Evolutionary conservation across 2,797 vertebrate genomes (phyloP), one percentile per base, ranked within the genome.

Genomic region (Cirrhinus molitorella): DNA sequence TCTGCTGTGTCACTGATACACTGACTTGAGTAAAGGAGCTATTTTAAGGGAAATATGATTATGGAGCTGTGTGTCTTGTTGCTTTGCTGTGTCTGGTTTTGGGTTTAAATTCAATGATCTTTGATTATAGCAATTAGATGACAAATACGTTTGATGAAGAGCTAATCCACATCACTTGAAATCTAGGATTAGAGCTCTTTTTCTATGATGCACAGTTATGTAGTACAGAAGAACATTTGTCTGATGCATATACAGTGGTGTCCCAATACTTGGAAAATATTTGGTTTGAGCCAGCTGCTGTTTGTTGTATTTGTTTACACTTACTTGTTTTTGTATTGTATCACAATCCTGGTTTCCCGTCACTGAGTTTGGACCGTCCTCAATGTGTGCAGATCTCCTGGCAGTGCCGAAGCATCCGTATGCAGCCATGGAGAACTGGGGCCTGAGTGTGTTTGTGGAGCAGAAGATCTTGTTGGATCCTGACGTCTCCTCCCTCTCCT

Each of bases 341-440:
- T n/a, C n/a, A 19, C 2, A n/a, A 40, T 49, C 61, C 55, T 72
- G 55, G 3, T 77, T 66, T 51, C 34, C 28, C 0, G 0, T 84
- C 3, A 51, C 2, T 63, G 45, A 65, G 45, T 21, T 65, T 43
- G 55, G 10, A 37, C 9, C 12, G 57, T 43, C 5, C 11, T 87
- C n/a, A 68, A 79, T 94, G 91, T 89, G 51, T 93, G 72, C 95
- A 99, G 98, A 99, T 95, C 93, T 99, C 87, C 91, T 99, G 95
- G 98, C 98, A n/a, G 98, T 99, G 88, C 98, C 98, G 88, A 99
- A 99, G 89, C 98, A 99, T 89, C 98, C 98, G 0, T 99, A 99
- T 83, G 96, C 98, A 79, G 98, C 98, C 88, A 99, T 99, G 98
- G 98, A 99, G 95, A 99, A 99, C 95, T 99, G 98, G 98, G 98